A percentile compares a stretch with the other conserved stretches of the same genome.
Evolutionary conservation across 2,888 invertebrate species (phyloP).

Genomic region (Drosophila paranaensis): DNA sequence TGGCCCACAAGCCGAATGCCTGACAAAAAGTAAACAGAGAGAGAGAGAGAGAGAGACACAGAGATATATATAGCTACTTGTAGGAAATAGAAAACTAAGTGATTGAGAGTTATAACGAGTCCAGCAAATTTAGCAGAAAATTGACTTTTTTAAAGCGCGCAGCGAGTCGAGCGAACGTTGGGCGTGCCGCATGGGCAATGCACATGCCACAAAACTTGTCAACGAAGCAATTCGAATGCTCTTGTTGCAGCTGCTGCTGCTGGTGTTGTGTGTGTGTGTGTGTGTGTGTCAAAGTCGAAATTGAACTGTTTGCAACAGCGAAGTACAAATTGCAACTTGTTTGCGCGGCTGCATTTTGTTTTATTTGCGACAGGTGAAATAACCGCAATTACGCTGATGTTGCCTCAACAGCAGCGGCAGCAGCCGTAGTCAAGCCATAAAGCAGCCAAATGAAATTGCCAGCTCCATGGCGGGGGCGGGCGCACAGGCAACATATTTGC

Average conservation of each 20-base stretch:
- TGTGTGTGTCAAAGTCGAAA: slow-evolving; percentile 52
- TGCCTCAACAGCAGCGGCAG: slow-evolving; percentile 32
- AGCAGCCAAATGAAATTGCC: slow-evolving; percentile 70
- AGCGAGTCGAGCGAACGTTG: slow-evolving; percentile 21
- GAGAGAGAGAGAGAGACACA: slow-evolving; percentile 10
- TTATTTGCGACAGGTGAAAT: slow-evolving; percentile 80
- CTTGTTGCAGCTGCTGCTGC: slow-evolving; percentile 7
- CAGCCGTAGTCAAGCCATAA: slow-evolving; percentile 42
- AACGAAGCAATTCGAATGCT: slow-evolving; percentile 53
- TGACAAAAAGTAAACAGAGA: slow-evolving; percentile 44
- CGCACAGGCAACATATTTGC: slow-evolving; percentile 64
- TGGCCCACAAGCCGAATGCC: slow-evolving; percentile 37
- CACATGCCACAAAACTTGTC: slow-evolving; percentile 66
- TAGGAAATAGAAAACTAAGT: slow-evolving; percentile 82
- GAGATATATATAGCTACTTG: slow-evolving; percentile 28
- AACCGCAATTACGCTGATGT: slow-evolving; percentile 76
- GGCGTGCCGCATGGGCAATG: slow-evolving; percentile 32
- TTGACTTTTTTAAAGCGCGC: slow-evolving; percentile 81
- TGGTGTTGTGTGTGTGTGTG: neutral
- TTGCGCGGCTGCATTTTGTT: slow-evolving; percentile 76
- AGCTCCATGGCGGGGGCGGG: slow-evolving; percentile 5
- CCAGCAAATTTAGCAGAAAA: slow-evolving; percentile 84
- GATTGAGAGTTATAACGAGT: slow-evolving; percentile 83
- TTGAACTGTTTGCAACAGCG: slow-evolving; percentile 78
- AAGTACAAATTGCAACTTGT: slow-evolving; percentile 78